Conservation (phyloP, 1,140 invertebrate species). For the Neodiprion virginianus region DNA sequence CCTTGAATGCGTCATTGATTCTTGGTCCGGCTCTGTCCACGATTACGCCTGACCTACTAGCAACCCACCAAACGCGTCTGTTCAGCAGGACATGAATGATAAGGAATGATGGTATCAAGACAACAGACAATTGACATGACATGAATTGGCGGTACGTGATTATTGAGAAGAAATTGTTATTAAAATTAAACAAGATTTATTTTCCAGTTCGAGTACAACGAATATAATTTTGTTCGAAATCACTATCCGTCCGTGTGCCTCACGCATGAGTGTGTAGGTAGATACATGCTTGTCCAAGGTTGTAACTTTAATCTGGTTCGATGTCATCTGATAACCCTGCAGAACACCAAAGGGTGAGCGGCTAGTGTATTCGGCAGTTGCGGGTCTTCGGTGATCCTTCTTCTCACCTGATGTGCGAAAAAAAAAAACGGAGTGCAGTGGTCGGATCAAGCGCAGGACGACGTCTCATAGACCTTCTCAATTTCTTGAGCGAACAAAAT, state of each 20-base stretch:
- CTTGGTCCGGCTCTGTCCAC: too few species aligned
- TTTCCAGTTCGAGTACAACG: too few species aligned
- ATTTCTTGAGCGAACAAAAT: not conserved
- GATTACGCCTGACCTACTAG: too few species aligned
- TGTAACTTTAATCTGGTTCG: slow-evolving; percentile 3
- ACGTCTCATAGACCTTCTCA: not conserved
- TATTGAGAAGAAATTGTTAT: too few species aligned
- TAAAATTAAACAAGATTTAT: too few species aligned
- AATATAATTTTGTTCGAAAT: not conserved
- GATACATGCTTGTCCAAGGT: not conserved
- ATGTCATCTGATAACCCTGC: not conserved
- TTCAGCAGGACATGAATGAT: too few species aligned
- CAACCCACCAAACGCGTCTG: too few species aligned
- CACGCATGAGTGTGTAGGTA: not conserved
- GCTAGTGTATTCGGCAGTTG: not conserved
- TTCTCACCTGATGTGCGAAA: slow-evolving; percentile 2
- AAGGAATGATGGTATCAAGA: too few species aligned
- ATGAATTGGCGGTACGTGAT: too few species aligned
- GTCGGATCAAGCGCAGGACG: not conserved
- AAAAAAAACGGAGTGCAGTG: not conserved
- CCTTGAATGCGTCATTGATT: too few species aligned
- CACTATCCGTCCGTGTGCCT: not conserved
- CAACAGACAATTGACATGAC: too few species aligned
- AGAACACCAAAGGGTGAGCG: not conserved
- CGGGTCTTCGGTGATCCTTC: not conserved